Conservation (phyloP, 2,797 vertebrate species). For the Limnodromus scolopaceus region DNA sequence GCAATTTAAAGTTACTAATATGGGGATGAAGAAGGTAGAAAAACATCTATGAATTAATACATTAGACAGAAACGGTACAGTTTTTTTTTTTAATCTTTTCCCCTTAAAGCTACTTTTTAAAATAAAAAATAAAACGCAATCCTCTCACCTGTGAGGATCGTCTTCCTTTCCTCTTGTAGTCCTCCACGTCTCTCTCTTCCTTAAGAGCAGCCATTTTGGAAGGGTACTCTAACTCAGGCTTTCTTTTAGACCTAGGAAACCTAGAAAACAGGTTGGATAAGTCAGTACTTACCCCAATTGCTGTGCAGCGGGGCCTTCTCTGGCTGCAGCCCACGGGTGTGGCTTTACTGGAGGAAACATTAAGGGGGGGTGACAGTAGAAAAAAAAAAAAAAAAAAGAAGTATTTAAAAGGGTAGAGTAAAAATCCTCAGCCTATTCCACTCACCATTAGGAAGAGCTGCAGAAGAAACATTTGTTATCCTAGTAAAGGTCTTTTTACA, state of each 20-base stretch:
- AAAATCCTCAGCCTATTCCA: neutral
- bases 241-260: constrained; percentile 66
- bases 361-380: neutral
- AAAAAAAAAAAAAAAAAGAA: neutral
- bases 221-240: constrained; percentile 60
- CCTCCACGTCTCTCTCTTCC: constrained; percentile 72
- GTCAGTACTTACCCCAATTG: constrained; percentile 35
- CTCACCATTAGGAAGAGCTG: neutral
- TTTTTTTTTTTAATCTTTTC: neutral
- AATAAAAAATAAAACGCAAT: neutral
- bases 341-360: neutral
- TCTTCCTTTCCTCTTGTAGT: constrained; percentile 77
- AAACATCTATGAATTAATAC: neutral
- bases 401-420: neutral
- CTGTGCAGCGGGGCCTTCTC: neutral
- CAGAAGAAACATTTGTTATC: neutral
- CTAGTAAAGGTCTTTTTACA: neutral
- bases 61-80: neutral
- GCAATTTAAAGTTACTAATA: constrained; percentile 18
- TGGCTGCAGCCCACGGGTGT: neutral
- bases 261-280: constrained; percentile 64
- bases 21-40: constrained; percentile 1
- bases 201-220: constrained; percentile 73
- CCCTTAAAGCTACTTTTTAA: neutral
- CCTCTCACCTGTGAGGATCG: constrained; percentile 73